Evolutionary conservation across 2,113 vertebrate species (phyloP).

Genomic region (Porphyrio hochstetteri): DNA sequence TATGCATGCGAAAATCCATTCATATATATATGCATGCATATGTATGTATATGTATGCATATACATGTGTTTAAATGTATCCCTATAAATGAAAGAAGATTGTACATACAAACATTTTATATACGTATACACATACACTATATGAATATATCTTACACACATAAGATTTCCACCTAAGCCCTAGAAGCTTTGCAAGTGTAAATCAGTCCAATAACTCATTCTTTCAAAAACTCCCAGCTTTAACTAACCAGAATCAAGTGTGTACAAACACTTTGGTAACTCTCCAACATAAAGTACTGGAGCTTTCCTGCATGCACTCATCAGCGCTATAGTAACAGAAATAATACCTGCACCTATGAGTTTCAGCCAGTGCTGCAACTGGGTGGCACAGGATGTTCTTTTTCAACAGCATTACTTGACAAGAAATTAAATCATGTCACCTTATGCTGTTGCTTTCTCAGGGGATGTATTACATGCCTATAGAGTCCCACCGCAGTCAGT

Average conservation of each 20-base stretch:
- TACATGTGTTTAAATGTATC: neutral
- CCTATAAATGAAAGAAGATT: neutral
- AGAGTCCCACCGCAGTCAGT: neutral
- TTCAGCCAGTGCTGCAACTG: neutral
- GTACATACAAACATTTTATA: neutral
- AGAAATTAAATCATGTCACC: neutral
- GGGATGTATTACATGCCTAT: neutral
- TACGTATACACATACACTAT: neutral
- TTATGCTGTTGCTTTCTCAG: constrained; percentile 8
- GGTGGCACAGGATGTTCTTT: neutral
- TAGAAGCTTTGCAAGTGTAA: neutral
- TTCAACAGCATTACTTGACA: neutral
- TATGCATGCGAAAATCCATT: neutral
- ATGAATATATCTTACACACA: neutral
- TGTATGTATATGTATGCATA: fast-evolving
- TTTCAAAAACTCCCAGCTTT: neutral
- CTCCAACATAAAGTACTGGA: neutral
- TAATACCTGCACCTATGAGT: neutral
- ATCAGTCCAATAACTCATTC: neutral
- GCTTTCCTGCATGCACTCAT: neutral
- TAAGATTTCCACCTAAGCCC: neutral
- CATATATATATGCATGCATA: neutral
- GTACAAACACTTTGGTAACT: neutral
- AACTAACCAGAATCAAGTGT: neutral
- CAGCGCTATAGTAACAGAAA: neutral